These are phyloP conservation scores for Macaca nemestrina DNA, from an alignment of 2,113 vertebrate genomes.

Conservation along the genomic window DNA sequence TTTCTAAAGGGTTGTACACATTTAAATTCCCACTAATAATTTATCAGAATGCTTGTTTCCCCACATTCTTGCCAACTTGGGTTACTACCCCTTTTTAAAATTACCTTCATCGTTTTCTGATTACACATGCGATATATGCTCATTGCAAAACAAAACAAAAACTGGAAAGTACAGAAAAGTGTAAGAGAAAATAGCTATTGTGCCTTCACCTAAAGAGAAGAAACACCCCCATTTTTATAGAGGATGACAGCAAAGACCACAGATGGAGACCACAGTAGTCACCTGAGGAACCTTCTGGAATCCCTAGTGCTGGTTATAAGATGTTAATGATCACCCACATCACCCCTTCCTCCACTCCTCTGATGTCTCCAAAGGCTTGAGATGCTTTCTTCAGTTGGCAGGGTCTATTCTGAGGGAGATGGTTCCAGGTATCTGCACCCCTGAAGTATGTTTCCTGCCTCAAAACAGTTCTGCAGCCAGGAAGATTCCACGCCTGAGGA, in stretches of 20 bases:
- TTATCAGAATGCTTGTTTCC: neutral
- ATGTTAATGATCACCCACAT: neutral
- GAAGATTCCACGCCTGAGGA: conserved; percentile 14
- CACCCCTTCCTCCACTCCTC: neutral
- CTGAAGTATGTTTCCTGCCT: neutral
- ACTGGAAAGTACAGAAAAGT: neutral
- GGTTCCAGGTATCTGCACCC: neutral
- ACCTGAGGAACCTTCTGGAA: conserved; percentile 29
- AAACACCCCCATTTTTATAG: neutral
- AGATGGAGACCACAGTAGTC: neutral
- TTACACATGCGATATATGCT: neutral
- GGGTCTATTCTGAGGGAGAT: neutral
- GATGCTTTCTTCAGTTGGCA: neutral
- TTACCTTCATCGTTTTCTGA: neutral
- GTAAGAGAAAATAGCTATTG: neutral
- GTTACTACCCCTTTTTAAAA: neutral
- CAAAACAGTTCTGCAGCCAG: neutral
- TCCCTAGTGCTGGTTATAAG: neutral
- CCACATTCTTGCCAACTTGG: neutral
- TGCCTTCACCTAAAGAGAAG: neutral
- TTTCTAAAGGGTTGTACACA: neutral
- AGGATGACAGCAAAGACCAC: neutral
- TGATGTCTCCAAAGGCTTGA: neutral
- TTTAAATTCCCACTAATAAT: neutral
- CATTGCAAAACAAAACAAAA: neutral